Percentiles rank a stretch among this genome's conserved stretches.
Evolutionary conservation across 2,888 invertebrate species (phyloP).

Genomic region (Acanthosepion lycidas): DNA sequence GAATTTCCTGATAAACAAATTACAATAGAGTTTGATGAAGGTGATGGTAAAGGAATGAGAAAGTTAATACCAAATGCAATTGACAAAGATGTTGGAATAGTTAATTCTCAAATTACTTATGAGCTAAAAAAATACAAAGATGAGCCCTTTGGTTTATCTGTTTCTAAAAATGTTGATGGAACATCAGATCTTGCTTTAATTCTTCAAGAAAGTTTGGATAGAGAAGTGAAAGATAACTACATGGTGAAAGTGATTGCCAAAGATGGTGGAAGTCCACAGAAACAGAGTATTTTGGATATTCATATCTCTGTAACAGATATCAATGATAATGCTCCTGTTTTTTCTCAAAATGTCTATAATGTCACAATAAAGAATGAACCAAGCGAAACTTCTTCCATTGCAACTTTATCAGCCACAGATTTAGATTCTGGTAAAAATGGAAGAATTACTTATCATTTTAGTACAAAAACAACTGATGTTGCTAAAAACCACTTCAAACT

Average conservation of each 20-base stretch:
- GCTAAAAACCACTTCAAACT: not conserved
- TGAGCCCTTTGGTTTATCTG: not conserved
- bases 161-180: not conserved
- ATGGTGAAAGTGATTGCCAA: not conserved
- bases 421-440: not conserved
- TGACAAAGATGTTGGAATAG: not conserved
- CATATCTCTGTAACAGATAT: not conserved
- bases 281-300: not conserved
- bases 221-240: not conserved
- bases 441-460: not conserved
- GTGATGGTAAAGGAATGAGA: not conserved
- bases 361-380: not conserved
- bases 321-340: not conserved
- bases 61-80: not conserved
- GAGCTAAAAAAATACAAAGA: not conserved
- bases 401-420: conserved; percentile 14
- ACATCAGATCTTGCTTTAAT: not conserved
- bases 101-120: conserved; percentile 33
- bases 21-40: not conserved
- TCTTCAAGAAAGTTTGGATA: not conserved
- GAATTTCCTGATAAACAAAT: conserved; percentile 8
- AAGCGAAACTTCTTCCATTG: not conserved
- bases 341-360: not conserved
- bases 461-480: not conserved
- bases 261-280: not conserved